Evolutionary conservation across 2,888 invertebrate genomes (phyloP), one percentile per base, ranked within the genome.

Genomic region (Andrena flavipes): DNA sequence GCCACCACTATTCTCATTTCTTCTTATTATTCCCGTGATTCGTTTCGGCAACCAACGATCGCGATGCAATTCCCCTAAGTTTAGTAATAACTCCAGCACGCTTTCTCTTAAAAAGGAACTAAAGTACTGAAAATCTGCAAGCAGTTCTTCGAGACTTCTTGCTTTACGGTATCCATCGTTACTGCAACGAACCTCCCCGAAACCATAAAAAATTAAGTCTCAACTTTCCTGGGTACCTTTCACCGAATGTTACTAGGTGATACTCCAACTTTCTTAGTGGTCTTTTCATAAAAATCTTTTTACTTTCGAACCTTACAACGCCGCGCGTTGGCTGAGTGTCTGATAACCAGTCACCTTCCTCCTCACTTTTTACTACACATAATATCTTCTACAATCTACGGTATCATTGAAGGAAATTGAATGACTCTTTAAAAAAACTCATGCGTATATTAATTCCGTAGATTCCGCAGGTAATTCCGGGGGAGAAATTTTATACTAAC

Each of bases 171-270:
- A 5, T 20, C 20, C 64, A 26, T 64, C 29, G 59, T 59, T 16
- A 26, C 42, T 64, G 23, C 64, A 64, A 42, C 42, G 13, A 64
- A 42, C 42, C 6, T 33, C 16, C 16, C 6, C 42, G 42, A 29
- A 5, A 65, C 49, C 29, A 20, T 67, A 54, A 51, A 54, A 59
- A 54, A 54, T 67, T 30, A 67, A 67, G 30, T 13, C 13, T 10
- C 8, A 67, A 51, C 29, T 20, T 30, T 54, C 13, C 2, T 5
- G 23, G 2, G 3, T 54, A 13, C 29, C 16, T 13, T 64, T 20
- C 6, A 8, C n/a, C 29, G 29, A 49, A 13, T 5, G 48, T 48
- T 29, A 65, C 8, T 29, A 49, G 8, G 42, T 16, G 42, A 42
- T 16, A 42, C n/a, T 7, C 7, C 8, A 16, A 29, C 5, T 29